Conservation (phyloP, 2,113 vertebrate species). For the Ptilonorhynchus violaceus region DNA sequence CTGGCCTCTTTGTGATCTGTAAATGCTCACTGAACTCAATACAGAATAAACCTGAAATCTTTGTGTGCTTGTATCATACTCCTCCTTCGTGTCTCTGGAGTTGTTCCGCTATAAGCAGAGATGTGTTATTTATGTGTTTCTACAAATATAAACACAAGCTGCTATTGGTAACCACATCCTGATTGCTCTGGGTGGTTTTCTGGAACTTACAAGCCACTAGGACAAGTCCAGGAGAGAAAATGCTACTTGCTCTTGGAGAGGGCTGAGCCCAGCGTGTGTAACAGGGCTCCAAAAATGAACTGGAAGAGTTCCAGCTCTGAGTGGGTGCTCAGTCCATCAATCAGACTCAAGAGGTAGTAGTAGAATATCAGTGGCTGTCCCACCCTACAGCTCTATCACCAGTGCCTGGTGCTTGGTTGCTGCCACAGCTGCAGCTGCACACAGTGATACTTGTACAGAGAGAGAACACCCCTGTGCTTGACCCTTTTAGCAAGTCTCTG, state of each 20-base stretch:
- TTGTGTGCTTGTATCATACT: not conserved
- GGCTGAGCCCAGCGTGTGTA: fast-evolving
- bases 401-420: not conserved
- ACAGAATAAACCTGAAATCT: not conserved
- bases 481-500: not conserved
- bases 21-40: not conserved
- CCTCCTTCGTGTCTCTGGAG: not conserved
- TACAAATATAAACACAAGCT: not conserved
- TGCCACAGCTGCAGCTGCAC: not conserved
- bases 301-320: not conserved
- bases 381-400: too few relatives aligned
- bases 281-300: not conserved
- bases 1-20: not conserved
- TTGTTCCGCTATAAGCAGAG: not conserved
- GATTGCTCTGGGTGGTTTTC: not conserved
- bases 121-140: not conserved
- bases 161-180: not conserved
- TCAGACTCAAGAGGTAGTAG: not conserved
- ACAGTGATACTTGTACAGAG: fast-evolving
- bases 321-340: fast-evolving
- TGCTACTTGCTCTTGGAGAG: not conserved
- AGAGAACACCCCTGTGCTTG: not conserved
- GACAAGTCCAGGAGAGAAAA: not conserved
- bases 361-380: not conserved
- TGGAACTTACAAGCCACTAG: not conserved